Conservation (phyloP, 2,888 invertebrate species). For the Quadroppia sp. region DNA sequence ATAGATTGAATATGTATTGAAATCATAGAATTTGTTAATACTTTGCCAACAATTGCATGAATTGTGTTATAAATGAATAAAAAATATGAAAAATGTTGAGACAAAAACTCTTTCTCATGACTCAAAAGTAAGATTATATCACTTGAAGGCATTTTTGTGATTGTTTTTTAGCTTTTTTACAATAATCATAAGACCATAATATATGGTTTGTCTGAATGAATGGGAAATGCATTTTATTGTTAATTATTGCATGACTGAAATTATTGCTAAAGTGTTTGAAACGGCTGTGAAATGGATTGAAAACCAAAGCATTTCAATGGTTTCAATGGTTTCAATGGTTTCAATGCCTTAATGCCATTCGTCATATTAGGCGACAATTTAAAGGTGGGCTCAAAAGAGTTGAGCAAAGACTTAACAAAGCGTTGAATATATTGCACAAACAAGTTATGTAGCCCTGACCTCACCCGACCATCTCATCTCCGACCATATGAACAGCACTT, state of each 20-base stretch:
- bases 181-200: conserved; percentile 16
- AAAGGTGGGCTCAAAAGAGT: conserved; percentile 23
- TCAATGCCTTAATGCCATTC: not conserved
- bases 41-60: not conserved
- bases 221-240: conserved; percentile 21
- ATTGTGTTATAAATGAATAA: not conserved
- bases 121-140: not conserved
- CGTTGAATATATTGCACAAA: conserved; percentile 8
- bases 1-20: not conserved
- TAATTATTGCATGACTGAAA: conserved; percentile 29
- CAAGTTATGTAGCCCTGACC: conserved; percentile 29
- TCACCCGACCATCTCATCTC: not conserved
- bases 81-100: not conserved
- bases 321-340: not conserved
- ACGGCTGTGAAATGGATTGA: not conserved
- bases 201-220: conserved; percentile 20
- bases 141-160: not conserved
- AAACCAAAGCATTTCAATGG: too few relatives aligned
- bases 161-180: conserved; percentile 1
- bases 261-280: not conserved
- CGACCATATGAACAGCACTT: not conserved
- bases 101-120: not conserved
- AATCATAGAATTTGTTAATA: too few relatives aligned
- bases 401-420: not conserved
- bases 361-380: conserved; percentile 13